Conservation (phyloP, 2,113 vertebrate genomes). For the Myrmophylax atrothorax region DNA sequence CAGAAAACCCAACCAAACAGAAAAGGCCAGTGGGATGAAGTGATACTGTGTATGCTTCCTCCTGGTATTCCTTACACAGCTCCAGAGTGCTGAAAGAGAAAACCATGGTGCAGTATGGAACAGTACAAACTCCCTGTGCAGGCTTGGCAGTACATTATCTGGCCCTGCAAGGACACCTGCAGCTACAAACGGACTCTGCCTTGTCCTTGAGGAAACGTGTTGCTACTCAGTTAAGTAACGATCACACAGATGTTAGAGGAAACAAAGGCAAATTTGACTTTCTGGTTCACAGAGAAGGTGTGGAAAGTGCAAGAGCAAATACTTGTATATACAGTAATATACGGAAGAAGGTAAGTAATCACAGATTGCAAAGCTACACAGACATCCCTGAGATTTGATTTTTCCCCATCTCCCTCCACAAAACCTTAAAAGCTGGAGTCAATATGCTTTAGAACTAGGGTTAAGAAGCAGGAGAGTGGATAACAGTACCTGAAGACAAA, state of each 20-base stretch:
- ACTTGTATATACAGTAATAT: background rate
- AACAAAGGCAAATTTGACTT: background rate
- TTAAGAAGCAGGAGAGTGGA: background rate
- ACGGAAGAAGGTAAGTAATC: background rate
- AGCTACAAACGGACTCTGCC: background rate
- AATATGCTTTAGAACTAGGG: background rate
- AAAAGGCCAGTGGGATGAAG: slow-evolving; percentile 92
- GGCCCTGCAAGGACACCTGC: background rate
- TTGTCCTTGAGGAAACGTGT: background rate
- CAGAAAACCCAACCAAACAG: slow-evolving; percentile 89
- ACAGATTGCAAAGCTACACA: background rate
- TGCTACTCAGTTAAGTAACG: background rate
- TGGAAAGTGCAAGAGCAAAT: background rate
- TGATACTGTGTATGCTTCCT: slow-evolving; percentile 86
- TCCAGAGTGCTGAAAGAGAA: slow-evolving; percentile 82
- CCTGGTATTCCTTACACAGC: slow-evolving; percentile 87
- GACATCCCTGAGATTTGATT: background rate
- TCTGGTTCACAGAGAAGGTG: background rate
- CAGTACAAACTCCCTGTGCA: background rate
- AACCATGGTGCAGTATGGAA: background rate
- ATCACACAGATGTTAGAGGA: background rate
- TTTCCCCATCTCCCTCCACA: too few species aligned
- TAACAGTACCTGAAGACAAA: background rate
- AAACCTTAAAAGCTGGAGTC: background rate
- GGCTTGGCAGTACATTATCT: background rate